Evolutionary conservation across 2,888 invertebrate species (phyloP).

Genomic region (Rotaria magnacalcarata): DNA sequence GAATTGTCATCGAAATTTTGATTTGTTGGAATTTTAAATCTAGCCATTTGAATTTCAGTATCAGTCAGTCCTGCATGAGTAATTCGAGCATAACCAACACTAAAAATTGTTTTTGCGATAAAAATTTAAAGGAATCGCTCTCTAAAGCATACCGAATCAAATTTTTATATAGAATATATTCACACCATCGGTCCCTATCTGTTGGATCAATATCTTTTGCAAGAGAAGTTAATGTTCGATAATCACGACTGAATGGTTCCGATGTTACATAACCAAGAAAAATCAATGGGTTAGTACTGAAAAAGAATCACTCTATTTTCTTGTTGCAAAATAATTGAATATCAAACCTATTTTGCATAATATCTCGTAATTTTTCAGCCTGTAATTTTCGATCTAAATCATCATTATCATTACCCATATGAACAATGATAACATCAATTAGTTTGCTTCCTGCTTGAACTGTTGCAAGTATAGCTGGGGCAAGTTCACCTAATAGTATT

Average conservation of each 20-base stretch:
- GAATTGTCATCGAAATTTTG: conserved; percentile 43
- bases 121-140: not conserved
- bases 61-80: conserved; percentile 59
- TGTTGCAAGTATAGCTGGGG: conserved; percentile 59
- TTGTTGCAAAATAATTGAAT: too few relatives aligned
- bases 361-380: conserved; percentile 53
- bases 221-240: conserved; percentile 50
- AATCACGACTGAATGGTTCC: conserved; percentile 55
- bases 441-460: conserved; percentile 47
- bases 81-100: conserved; percentile 56
- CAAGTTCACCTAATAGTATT: conserved; percentile 48
- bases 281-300: conserved; percentile 53
- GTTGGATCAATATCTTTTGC: conserved; percentile 58
- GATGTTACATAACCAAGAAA: conserved; percentile 60
- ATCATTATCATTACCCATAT: conserved; percentile 60
- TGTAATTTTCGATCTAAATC: conserved; percentile 57
- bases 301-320: not conserved
- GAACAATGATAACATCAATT: conserved; percentile 57
- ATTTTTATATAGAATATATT: conserved; percentile 59
- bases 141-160: conserved; percentile 51
- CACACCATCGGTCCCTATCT: conserved; percentile 57
- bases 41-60: conserved; percentile 57
- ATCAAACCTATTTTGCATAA: not conserved
- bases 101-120: not conserved
- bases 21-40: conserved; percentile 53